phyloP scores from a whole-genome alignment of 2,113 vertebrate species.

The Seriola rivoliana region DNA sequence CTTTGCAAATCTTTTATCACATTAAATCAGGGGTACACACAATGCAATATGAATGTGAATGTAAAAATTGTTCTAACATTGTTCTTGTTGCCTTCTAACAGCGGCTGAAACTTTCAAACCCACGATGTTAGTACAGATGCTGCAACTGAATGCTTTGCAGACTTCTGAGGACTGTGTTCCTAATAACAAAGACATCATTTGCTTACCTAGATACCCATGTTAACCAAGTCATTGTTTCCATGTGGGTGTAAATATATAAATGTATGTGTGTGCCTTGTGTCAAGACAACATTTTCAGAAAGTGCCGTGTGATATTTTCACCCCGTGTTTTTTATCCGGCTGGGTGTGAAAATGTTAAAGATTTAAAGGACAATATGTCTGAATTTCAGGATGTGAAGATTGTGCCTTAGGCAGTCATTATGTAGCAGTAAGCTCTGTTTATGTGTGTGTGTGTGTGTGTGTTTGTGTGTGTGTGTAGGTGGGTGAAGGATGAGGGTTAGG shows the following conservation, averaged over 20 bases:
- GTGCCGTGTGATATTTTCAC: not conserved
- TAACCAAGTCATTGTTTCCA: not conserved
- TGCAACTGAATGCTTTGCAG: not conserved
- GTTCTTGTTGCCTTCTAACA: too few relatives aligned
- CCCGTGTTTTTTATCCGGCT: not conserved
- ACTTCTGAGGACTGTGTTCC: not conserved
- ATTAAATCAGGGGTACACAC: too few relatives aligned
- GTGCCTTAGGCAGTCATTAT: constrained; percentile 8
- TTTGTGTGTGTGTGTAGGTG: constrained; percentile 9
- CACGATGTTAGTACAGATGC: not conserved
- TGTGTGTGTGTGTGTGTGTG: too few relatives aligned
- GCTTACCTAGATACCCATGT: not conserved
- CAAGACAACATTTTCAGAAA: too few relatives aligned
- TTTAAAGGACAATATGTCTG: not conserved
- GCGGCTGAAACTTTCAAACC: not conserved
- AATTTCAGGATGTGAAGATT: constrained; percentile 15
- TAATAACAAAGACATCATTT: not conserved
- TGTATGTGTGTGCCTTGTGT: not conserved
- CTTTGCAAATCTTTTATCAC: too few relatives aligned
- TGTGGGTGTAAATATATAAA: not conserved
- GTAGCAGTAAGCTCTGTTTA: not conserved
- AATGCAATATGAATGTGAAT: too few relatives aligned
- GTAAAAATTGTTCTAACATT: too few relatives aligned
- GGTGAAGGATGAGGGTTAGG: constrained; percentile 36
- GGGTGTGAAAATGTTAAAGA: not conserved